Conservation (phyloP, 2,888 invertebrate species). For the Tenthredo scrophulariae region DNA sequence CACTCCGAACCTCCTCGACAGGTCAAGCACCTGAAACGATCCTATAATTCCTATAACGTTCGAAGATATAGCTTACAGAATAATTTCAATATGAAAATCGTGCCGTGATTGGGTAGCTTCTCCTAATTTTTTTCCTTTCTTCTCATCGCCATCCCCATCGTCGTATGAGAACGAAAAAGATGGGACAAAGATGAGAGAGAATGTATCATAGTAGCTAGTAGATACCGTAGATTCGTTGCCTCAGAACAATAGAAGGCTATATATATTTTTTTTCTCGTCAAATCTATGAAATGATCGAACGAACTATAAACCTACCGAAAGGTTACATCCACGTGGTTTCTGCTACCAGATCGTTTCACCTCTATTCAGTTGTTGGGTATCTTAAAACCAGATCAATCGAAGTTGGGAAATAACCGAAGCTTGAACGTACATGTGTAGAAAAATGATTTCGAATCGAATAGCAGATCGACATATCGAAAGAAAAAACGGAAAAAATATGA, state of each 20-base stretch:
- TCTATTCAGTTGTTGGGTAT: neutral
- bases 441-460: neutral
- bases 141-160: neutral
- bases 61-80: neutral
- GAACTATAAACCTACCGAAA: neutral
- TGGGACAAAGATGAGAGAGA: neutral
- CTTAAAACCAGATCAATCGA: neutral
- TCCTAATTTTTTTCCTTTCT: neutral
- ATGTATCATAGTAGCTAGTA: neutral
- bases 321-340: neutral
- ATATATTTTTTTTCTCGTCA: neutral
- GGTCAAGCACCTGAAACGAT: neutral
- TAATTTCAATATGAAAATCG: constrained; percentile 42
- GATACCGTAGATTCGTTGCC: neutral
- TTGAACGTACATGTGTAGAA: neutral
- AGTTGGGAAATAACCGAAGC: neutral
- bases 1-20: neutral
- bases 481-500: neutral
- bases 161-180: neutral
- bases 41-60: neutral
- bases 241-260: constrained; percentile 12
- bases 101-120: neutral
- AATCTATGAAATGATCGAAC: neutral
- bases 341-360: neutral
- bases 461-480: neutral